A percentile compares a stretch with the other conserved stretches of the same genome.
Conservation (phyloP, 2,888 invertebrate genomes). For the Trichopria drosophilae region DNA sequence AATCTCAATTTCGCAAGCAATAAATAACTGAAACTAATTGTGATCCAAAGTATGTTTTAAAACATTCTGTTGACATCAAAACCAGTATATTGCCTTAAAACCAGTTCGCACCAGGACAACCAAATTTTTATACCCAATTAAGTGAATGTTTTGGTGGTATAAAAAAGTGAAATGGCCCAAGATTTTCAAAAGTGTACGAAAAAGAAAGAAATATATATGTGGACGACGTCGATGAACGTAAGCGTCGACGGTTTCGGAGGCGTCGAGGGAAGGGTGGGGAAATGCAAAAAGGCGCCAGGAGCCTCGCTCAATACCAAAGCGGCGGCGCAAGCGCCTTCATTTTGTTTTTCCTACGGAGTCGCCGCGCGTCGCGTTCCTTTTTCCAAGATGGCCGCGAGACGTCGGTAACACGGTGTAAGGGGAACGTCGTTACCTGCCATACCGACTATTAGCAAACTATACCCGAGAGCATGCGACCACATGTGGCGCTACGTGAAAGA, state of each 20-base stretch:
- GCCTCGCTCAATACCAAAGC: slow-evolving; percentile 56
- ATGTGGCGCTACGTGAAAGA: slow-evolving; percentile 40
- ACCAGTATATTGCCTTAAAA: no score
- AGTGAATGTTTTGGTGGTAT: background rate
- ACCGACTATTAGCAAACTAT: slow-evolving; percentile 42
- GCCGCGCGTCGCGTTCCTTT: slow-evolving; percentile 18
- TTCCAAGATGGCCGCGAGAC: slow-evolving; percentile 30
- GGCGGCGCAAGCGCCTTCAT: slow-evolving; percentile 59
- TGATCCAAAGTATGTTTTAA: no score
- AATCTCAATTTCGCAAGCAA: no score
- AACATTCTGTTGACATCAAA: no score
- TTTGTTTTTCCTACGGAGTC: slow-evolving; percentile 54
- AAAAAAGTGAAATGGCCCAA: background rate
- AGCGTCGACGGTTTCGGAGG: no score
- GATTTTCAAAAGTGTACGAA: slow-evolving; percentile 22
- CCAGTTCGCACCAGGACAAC: no score
- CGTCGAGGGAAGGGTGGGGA: slow-evolving; percentile 44
- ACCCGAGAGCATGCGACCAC: slow-evolving; percentile 37
- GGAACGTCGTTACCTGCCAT: slow-evolving; percentile 38
- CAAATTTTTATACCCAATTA: background rate
- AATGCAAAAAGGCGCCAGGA: slow-evolving; percentile 56
- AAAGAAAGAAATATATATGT: slow-evolving; percentile 21
- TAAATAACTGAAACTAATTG: no score
- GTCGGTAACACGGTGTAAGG: background rate
- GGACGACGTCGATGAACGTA: no score